Conservation (phyloP, 2,888 invertebrate species). For the Luffia ferchaultella region DNA sequence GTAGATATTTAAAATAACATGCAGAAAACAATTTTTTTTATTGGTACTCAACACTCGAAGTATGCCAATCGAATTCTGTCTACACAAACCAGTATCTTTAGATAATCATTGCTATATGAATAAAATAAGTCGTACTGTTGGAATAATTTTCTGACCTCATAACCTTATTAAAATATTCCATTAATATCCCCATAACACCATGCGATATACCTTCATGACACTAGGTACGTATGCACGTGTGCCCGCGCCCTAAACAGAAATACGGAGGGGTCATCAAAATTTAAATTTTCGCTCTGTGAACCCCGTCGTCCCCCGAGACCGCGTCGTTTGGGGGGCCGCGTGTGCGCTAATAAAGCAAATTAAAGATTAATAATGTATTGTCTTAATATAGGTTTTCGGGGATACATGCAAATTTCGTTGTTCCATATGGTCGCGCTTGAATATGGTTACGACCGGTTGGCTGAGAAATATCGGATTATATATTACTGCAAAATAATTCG, state of each 20-base stretch:
- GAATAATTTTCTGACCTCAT: no score
- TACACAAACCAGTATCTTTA: no score
- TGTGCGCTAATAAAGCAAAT: slow-evolving; percentile 61
- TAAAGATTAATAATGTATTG: slow-evolving; percentile 66
- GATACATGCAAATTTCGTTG: slow-evolving; percentile 42
- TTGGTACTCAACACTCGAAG: no score
- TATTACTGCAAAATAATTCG: no score
- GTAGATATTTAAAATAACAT: no score
- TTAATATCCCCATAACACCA: background rate
- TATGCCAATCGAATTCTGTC: no score
- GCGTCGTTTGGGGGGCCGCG: slow-evolving; percentile 29
- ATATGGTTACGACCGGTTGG: no score
- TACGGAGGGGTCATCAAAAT: slow-evolving; percentile 51
- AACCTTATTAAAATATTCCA: background rate
- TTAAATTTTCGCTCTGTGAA: slow-evolving; percentile 58
- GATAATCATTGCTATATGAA: no score
- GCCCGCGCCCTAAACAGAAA: slow-evolving; percentile 11
- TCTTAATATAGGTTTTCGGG: slow-evolving; percentile 51
- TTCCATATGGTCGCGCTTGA: background rate
- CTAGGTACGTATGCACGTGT: slow-evolving; percentile 1
- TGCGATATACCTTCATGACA: slow-evolving; percentile 6
- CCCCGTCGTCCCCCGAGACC: slow-evolving; percentile 46
- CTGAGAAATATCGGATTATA: no score
- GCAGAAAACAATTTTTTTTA: no score
- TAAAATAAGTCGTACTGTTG: no score